Base-by-base conservation (phyloP, 1,140 invertebrate genomes). In the Drosophila kurseongensis region DNA sequence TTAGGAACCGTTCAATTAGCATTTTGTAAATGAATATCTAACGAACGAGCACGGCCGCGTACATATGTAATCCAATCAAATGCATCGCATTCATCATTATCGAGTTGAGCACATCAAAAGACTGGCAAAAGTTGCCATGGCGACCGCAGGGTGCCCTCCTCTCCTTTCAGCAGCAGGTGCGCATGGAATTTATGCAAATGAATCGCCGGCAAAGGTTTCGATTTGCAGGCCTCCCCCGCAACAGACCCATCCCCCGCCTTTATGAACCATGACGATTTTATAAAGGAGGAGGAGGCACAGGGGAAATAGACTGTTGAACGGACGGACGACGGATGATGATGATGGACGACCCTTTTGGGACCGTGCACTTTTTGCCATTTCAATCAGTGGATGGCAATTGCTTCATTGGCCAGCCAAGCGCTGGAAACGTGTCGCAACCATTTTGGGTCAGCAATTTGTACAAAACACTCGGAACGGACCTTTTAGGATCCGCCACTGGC, bases 1-100 rank as follows among this genome's bases (percentile, higher is more conserved):
- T 54, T 38, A 55, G 62, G 38, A 55, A 59, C 32, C 48, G 47
- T 56, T 69, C 75, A 83, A 83, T 83, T 83, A 78, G 80, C 80
- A 75, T 78, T 77, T 77, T 52, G 66, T 59, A 67, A 68, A 73
- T 67, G 54, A 62, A 80, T 66, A 80, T 44, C 41, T 48, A 42
- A 45, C 38, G 40, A 12, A 63, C 23, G 23, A 23, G 35, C 44
- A 40, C 42, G 44, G 45, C 40, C 35, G 40, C 29, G 50, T 73
- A 73, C 67, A 58, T 58, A 61, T 82, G 79, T 82, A 82, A 82
- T 82, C 79, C 75, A 82, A 82, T 81, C 74, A 74, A 73, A 82
- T 77, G 73, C 79, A 67, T 63, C 55, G 67, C 73, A 82, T 77
- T 78, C 74, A 75, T 61, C 55, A 80, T 78, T 82, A 67, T 78